A percentile compares a stretch with the other conserved stretches of the same genome.
Evolutionary conservation across 2,888 invertebrate species (phyloP).

Genomic region (Blera fallax): DNA sequence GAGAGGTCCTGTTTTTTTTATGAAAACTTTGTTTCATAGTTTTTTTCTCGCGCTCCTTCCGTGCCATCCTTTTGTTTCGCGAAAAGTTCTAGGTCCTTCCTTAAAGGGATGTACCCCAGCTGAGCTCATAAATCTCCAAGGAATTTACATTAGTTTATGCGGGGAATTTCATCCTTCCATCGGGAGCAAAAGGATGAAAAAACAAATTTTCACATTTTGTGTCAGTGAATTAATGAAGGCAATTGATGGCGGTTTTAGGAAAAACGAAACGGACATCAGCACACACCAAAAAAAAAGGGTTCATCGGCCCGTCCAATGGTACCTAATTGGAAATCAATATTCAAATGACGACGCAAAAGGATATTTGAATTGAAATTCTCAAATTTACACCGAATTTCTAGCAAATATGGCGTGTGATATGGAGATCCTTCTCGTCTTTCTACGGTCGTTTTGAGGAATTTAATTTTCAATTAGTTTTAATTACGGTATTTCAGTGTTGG

Average conservation of each 20-base stretch:
- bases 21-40: neutral
- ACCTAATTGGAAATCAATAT: constrained; percentile 42
- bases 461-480: constrained; percentile 25
- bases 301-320: constrained; percentile 3
- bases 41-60: neutral
- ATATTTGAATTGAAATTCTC: neutral
- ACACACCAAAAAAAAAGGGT: neutral
- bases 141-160: constrained; percentile 4
- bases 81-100: neutral
- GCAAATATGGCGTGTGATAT: neutral
- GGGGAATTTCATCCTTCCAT: neutral
- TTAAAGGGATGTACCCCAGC: constrained; percentile 1
- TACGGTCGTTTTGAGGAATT: constrained; percentile 4
- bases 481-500: neutral
- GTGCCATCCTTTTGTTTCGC: constrained; percentile 11
- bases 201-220: neutral
- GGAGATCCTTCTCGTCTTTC: neutral
- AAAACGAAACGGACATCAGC: neutral
- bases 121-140: constrained; percentile 31
- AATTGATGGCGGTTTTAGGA: neutral
- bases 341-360: constrained; percentile 15
- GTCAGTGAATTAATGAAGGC: constrained; percentile 23
- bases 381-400: constrained; percentile 2
- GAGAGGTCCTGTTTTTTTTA: neutral
- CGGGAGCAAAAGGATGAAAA: neutral